Base-by-base conservation (phyloP, 2,888 invertebrate genomes). In the Drosophila formosana region DNA sequence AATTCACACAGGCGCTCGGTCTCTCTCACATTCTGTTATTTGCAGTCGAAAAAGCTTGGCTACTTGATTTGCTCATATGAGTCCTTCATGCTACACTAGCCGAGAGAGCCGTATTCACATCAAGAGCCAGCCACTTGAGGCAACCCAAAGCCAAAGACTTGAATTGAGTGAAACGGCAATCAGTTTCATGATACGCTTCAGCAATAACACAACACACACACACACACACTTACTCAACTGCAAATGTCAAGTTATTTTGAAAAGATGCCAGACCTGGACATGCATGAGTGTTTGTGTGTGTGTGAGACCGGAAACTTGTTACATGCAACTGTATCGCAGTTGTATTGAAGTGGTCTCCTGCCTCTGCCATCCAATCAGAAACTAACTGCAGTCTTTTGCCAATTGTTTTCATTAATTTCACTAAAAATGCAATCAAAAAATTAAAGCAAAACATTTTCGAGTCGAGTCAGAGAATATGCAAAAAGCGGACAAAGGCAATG, bases 351-450 rank as follows among this genome's bases (percentile, higher is more conserved):
- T 52, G 62, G 23, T 43, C 47, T 61, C 62, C 30, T 6, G 30
- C 28, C 5, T 4, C 28, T 30, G 30, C 32, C 46, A 28, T 6
- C 61, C 50, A 55, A 63, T 50, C 58, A 43, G 52, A 49, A 61
- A 58, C 41, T 60, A 50, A 11, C 23, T 25, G 30, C 26, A n/a
- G 25, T 30, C 25, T 26, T n/a, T 30, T 13, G 46, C 32, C 64
- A 72, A 72, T 72, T 72, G 62, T 34, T 66, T 80, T 65, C 79
- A 72, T 67, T 82, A 89, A 72, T 72, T 85, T 78, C 32, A 68
- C 66, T 57, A 26, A 60, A 86, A 68, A 43, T 66, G 63, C 73
- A 71, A 80, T 66, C 63, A 60, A 55, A 30, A 53, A 58, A 50
- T 74, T 66, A 64, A 80, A 77, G 57, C 61, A 34, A 34, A 64